Evolutionary conservation across 2,888 invertebrate species (phyloP).

Genomic region (Glyphotaelius pellucidus): DNA sequence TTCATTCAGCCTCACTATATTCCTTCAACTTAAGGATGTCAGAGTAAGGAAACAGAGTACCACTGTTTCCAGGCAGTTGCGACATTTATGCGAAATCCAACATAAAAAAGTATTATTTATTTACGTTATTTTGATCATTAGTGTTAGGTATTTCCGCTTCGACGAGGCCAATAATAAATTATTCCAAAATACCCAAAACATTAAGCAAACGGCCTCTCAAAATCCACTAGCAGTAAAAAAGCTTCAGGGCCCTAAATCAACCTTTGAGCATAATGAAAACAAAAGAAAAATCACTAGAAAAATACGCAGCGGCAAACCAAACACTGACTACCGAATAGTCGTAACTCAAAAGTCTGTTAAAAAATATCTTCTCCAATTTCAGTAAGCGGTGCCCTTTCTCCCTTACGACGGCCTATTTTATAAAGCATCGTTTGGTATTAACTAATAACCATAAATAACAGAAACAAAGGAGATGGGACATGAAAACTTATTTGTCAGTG

Average conservation of each 20-base stretch:
- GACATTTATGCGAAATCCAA: background rate
- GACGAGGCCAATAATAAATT: background rate
- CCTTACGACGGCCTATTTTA: background rate
- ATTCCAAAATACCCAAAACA: background rate
- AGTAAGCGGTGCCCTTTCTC: background rate
- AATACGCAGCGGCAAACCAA: background rate
- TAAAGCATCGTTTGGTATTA: background rate
- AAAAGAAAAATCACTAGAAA: slow-evolving; percentile 2
- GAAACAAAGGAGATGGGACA: no score
- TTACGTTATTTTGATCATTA: background rate
- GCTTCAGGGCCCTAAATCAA: background rate
- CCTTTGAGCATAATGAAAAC: background rate
- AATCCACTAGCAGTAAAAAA: background rate
- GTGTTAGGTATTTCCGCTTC: background rate
- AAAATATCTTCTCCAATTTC: background rate
- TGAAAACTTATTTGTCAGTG: no score
- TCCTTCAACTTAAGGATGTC: background rate
- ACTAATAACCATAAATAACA: no score
- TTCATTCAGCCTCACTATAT: background rate
- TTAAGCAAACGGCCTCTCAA: background rate
- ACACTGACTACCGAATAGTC: background rate
- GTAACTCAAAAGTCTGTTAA: background rate
- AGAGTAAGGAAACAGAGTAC: no score
- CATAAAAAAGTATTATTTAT: background rate
- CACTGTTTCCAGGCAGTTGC: background rate